Evolutionary conservation across 2,113 vertebrate species (phyloP), one percentile per base, ranked within the genome.

Genomic region (Diadophis punctatus): DNA sequence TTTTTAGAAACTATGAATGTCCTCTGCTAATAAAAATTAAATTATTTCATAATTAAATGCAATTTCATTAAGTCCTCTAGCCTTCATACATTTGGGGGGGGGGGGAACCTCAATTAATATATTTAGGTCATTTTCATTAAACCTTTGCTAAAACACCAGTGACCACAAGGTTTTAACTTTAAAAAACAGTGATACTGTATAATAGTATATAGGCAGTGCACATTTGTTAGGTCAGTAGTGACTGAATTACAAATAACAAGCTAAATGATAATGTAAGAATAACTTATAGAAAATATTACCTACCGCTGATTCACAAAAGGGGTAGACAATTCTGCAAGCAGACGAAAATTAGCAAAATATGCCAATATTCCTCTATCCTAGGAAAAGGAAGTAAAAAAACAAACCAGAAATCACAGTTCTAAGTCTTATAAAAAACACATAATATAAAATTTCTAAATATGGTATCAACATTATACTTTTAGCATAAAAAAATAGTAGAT

Each of bases 261-360:
- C n/a, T 53, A 92, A 88, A 56, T 85, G 27, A 46, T 12, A 9
- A 89, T 2, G 55, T 27, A 58, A 60, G 11, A 84, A 39, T 8
- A 34, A 89, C n/a, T 88, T 48, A 89, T 51, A 90, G 85, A 55
- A 90, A 92, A 60, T 52, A 22, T 86, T 91, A 98, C 99, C 93
- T 98, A 99, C 99, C 99, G 98, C 97, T 99, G 99, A 97, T 99
- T 99, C 96, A 99, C 99, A 96, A 99, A 99, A 43, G 99, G 99
- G 93, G 99, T 99, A 94, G 99, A 99, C 96, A 99, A 98, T 97
- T 99, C 99, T 86, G 99, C 99, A 89, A 99, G 98, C 95, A 99
- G 98, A 93, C 99, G 99, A 97, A 99, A 99, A 97, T 99, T 99
- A 95, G 98, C 99, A 97, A 99, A 96, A 97, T 99, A 99, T 94